Conservation (phyloP, 2,113 vertebrate genomes). For the Fregata magnificens region DNA sequence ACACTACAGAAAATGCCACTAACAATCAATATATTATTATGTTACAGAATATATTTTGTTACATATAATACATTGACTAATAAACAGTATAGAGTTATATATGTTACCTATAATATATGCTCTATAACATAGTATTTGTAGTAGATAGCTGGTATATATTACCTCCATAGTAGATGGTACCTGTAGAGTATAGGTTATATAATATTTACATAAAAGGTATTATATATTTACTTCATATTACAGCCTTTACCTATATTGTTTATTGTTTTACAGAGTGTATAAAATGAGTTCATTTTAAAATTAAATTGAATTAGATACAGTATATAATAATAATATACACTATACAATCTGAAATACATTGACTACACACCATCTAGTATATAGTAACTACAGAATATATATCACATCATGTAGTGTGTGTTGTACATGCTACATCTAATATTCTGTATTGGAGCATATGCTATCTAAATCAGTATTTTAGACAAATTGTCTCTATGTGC, state of each 20-base stretch:
- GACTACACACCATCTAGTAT: neutral
- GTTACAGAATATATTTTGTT: neutral
- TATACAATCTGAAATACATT: neutral
- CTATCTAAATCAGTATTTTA: no score
- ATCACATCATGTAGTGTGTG: neutral
- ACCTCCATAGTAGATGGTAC: accelerated
- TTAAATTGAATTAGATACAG: neutral
- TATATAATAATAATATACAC: neutral
- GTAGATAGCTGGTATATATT: neutral
- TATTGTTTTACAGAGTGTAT: neutral
- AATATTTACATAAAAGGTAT: neutral
- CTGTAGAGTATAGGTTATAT: neutral
- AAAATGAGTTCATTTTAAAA: neutral
- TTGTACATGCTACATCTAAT: neutral
- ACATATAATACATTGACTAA: neutral
- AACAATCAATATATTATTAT: neutral
- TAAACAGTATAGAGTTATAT: neutral
- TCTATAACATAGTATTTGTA: neutral
- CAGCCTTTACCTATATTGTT: neutral
- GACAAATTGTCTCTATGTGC: no score
- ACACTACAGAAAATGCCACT: neutral
- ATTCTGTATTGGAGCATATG: neutral
- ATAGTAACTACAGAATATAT: neutral
- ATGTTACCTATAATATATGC: neutral
- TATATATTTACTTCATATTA: neutral